phyloP scores from a whole-genome alignment of 2,797 vertebrate species.

The Rallus crepitans region DNA sequence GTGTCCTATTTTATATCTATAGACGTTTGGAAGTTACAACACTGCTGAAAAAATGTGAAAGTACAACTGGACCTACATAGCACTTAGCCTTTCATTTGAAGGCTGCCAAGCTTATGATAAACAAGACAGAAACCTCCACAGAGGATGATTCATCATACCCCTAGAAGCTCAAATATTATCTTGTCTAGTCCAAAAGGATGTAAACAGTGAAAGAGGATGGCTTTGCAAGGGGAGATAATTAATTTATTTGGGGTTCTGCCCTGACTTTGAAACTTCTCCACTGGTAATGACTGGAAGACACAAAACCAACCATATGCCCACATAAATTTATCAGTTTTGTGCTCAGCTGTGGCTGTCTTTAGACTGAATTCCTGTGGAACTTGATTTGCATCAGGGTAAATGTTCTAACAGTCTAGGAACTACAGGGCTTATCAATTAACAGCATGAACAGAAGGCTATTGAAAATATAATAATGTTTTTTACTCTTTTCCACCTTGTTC shows the following conservation, averaged over 20 bases:
- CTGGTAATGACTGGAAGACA: neutral
- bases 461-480: accelerated
- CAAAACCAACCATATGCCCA: neutral
- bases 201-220: neutral
- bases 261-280: neutral
- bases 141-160: neutral
- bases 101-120: neutral
- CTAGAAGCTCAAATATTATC: neutral
- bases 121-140: neutral
- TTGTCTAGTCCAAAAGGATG: neutral
- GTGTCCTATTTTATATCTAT: neutral
- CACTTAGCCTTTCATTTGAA: neutral
- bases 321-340: neutral
- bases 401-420: neutral
- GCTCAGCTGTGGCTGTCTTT: neutral
- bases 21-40: neutral
- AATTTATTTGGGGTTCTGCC: neutral
- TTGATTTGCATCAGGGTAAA: neutral
- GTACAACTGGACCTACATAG: neutral
- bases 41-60: neutral
- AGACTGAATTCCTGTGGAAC: neutral
- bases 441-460: neutral
- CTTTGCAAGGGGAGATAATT: neutral
- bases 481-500: neutral
- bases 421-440: neutral